Conservation (phyloP, 2,797 vertebrate genomes). For the Knipowitschia caucasica region DNA sequence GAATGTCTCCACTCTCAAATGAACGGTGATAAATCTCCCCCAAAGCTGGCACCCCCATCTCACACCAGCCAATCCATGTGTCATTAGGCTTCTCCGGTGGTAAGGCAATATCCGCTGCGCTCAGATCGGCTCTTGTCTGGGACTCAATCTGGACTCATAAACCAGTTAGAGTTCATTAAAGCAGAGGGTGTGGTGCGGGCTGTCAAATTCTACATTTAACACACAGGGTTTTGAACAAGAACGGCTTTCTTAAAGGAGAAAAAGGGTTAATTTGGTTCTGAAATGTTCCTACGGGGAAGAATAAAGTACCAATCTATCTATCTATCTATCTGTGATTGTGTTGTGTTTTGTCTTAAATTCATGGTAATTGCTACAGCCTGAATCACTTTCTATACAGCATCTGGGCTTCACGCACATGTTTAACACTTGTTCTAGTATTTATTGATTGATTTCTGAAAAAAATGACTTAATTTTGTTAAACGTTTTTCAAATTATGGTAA, state of each 20-base stretch:
- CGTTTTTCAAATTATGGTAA: no score
- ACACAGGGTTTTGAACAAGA: background rate
- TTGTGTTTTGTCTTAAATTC: no score
- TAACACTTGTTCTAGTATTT: no score
- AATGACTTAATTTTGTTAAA: no score
- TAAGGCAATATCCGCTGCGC: slow-evolving; percentile 56
- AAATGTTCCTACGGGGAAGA: no score
- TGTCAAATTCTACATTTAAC: slow-evolving; percentile 19
- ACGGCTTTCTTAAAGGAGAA: background rate
- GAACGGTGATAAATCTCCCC: slow-evolving; percentile 40
- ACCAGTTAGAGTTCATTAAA: slow-evolving; percentile 52
- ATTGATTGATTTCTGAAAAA: no score
- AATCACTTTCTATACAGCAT: no score
- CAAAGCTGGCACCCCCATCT: slow-evolving; percentile 28
- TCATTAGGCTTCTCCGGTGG: slow-evolving; percentile 52
- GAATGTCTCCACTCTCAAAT: slow-evolving; percentile 35
- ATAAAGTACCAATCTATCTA: no score
- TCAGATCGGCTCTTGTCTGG: slow-evolving; percentile 35
- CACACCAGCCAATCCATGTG: slow-evolving; percentile 36
- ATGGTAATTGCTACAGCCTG: no score
- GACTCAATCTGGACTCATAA: slow-evolving; percentile 46
- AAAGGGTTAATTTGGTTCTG: no score
- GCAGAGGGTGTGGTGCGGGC: slow-evolving; percentile 12
- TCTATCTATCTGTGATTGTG: no score
- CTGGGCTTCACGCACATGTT: no score